phyloP scores from a whole-genome alignment of 2,888 invertebrate genomes.

The Hemicrepidius hirtus region DNA sequence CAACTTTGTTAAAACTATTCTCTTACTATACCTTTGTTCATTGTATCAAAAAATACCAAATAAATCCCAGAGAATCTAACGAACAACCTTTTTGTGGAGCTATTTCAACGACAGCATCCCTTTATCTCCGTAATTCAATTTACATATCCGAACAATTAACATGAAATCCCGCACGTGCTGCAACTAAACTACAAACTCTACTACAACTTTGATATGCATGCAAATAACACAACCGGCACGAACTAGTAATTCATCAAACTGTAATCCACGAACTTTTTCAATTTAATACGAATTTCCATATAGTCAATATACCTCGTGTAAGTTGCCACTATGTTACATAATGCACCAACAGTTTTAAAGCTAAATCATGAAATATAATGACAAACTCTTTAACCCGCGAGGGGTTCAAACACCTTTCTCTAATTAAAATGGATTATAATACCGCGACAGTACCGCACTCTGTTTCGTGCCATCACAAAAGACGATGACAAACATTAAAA shows the following conservation, averaged over 20 bases:
- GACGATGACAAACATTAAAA: constrained; percentile 26
- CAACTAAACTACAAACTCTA: constrained; percentile 14
- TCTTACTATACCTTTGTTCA: no score
- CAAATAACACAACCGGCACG: constrained; percentile 11
- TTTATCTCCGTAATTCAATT: constrained; percentile 20
- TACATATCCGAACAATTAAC: constrained; percentile 13
- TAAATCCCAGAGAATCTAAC: background rate
- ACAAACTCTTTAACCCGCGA: background rate
- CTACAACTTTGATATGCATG: constrained; percentile 25
- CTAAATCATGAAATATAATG: constrained; percentile 14
- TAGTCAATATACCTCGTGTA: background rate
- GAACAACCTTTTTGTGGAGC: background rate
- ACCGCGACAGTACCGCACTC: background rate
- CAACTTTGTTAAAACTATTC: no score
- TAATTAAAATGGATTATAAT: constrained; percentile 15
- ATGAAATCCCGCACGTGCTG: constrained; percentile 2
- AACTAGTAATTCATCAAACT: constrained; percentile 12
- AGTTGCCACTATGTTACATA: background rate
- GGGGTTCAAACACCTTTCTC: background rate
- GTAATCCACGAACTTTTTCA: constrained; percentile 25
- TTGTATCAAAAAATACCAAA: background rate
- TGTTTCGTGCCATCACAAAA: background rate
- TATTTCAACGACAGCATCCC: background rate
- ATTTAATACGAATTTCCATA: constrained; percentile 18
- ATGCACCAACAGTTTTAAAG: background rate